Evolutionary conservation across 2,113 vertebrate species (phyloP).

Genomic region (Canis aureus): DNA sequence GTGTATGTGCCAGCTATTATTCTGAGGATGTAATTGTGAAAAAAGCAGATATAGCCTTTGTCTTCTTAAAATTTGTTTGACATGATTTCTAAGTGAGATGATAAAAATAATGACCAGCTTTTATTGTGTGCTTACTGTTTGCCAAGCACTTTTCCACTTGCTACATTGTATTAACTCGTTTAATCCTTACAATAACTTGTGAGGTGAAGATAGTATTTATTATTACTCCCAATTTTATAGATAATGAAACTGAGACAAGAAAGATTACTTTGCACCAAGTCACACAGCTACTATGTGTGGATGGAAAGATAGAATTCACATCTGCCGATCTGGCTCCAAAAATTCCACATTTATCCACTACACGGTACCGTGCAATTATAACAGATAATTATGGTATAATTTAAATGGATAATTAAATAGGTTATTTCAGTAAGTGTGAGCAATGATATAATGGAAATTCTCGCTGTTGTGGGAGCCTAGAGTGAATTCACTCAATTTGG

Average conservation of each 20-base stretch:
- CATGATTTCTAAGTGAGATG: neutral
- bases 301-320: conserved; percentile 35
- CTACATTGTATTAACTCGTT: neutral
- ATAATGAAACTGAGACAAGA: conserved; percentile 45
- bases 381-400: conserved; percentile 58
- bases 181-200: neutral
- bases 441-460: neutral
- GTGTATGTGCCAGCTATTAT: neutral
- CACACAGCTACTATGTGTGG: neutral
- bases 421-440: conserved; percentile 37
- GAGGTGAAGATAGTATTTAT: neutral
- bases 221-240: neutral
- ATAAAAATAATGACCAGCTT: neutral
- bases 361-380: conserved; percentile 13
- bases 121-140: conserved; percentile 39
- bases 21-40: neutral
- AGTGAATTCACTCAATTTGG: neutral
- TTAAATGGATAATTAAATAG: conserved; percentile 60
- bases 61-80: neutral
- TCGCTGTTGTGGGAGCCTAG: neutral
- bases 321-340: neutral
- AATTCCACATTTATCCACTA: conserved; percentile 27
- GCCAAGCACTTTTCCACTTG: neutral
- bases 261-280: conserved; percentile 23
- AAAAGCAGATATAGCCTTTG: neutral